phyloP scores from a whole-genome alignment of 2,113 vertebrate genomes.

The Syngnathus scovelli region DNA sequence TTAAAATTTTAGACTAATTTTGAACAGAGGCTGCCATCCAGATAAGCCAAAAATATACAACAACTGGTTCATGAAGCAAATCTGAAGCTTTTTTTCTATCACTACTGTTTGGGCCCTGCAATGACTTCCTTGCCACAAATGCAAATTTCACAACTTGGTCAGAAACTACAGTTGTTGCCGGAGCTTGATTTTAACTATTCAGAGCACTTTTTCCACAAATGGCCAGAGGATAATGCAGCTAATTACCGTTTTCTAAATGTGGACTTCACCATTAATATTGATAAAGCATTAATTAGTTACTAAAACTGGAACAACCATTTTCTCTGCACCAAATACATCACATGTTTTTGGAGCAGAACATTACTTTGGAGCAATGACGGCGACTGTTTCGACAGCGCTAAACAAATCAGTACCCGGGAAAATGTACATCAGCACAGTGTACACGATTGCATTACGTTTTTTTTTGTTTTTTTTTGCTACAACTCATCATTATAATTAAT shows the following conservation, averaged over 20 bases:
- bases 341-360: conserved; percentile 54
- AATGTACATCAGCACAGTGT: conserved; percentile 7
- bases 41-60: too few species aligned
- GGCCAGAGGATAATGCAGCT: conserved; percentile 64
- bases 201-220: conserved; percentile 48
- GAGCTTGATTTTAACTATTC: conserved; percentile 46
- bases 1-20: too few species aligned
- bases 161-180: conserved; percentile 36
- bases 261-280: conserved; percentile 74
- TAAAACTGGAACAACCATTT: conserved; percentile 70
- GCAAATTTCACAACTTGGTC: conserved; percentile 13
- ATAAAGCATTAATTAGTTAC: conserved; percentile 76
- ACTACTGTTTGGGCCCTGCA: conserved; percentile 9
- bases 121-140: conserved; percentile 18
- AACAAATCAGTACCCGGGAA: conserved; percentile 5
- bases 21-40: too few species aligned
- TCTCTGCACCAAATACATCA: conserved; percentile 63
- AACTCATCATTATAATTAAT: conserved; percentile 27
- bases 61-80: too few species aligned
- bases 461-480: neutral
- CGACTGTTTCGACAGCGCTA: conserved; percentile 17
- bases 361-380: conserved; percentile 19
- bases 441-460: neutral
- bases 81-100: too few species aligned
- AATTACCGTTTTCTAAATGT: conserved; percentile 68